A percentile compares a stretch with the other conserved stretches of the same genome.
Conservation (phyloP, 2,888 invertebrate species). For the Eumerus sabulonum region DNA sequence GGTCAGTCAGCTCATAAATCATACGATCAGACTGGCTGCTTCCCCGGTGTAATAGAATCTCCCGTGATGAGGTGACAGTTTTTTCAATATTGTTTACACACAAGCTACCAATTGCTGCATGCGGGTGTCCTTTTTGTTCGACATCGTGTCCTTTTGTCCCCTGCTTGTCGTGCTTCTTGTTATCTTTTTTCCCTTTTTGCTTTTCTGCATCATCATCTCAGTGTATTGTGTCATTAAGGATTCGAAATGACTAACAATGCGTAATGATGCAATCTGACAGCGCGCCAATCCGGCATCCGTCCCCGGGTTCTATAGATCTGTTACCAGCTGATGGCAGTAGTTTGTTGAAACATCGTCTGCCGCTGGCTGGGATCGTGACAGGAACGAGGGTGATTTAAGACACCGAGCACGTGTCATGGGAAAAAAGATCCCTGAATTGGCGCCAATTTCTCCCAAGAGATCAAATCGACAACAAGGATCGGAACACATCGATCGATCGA, state of each 20-base stretch:
- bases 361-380: conserved; percentile 40
- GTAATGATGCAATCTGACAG: conserved; percentile 65
- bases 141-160: conserved; percentile 49
- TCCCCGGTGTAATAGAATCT: conserved; percentile 42
- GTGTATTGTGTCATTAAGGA: conserved; percentile 52
- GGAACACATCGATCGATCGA: conserved; percentile 4
- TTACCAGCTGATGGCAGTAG: conserved; percentile 62
- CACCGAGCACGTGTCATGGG: conserved; percentile 60
- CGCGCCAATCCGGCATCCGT: conserved; percentile 54
- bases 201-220: neutral
- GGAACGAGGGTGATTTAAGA: conserved; percentile 44
- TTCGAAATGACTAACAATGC: conserved; percentile 61
- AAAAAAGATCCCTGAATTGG: conserved; percentile 44
- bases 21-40: neutral
- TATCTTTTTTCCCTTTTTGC: conserved; percentile 17
- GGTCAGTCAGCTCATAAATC: conserved; percentile 43
- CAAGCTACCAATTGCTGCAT: conserved; percentile 65
- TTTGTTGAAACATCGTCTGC: conserved; percentile 55
- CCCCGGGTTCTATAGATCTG: conserved; percentile 8
- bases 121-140: conserved; percentile 61
- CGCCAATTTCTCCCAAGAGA: conserved; percentile 50
- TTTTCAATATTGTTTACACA: conserved; percentile 64
- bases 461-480: too few species aligned
- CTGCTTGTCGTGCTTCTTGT: conserved; percentile 61
- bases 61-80: conserved; percentile 58